Base-by-base conservation (phyloP, 2,113 vertebrate genomes). In the Urocitellus parryii region DNA sequence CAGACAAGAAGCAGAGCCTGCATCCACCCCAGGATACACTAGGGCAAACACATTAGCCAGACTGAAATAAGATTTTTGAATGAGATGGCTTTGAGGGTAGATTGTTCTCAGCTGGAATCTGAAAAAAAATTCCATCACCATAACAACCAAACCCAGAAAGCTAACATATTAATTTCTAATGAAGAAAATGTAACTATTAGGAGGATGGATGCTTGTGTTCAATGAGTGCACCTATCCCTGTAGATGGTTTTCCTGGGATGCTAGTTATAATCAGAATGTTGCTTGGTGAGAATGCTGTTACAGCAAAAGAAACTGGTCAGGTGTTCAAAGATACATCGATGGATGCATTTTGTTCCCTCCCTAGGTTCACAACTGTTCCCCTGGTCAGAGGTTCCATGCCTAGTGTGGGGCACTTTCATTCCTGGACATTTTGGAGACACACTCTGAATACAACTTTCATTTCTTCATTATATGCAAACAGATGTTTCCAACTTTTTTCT, bases 131-230 rank as follows among this genome's bases (percentile, higher is more conserved):
- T 51, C 16, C 22, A 88, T 92, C 85, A 74, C 37, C 34, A 83
- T 85, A 81, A 83, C 83, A 90, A 68, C 34, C 3, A 13, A 93
- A 96, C 70, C 51, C 72, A 48, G 63, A 95, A 87, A 87, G 37
- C 4, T 32, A 91, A 80, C 56, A 24, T n/a, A 76, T 16, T 96
- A 53, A 92, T 92, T 95, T 96, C 88, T 96, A 96, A 93, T 77
- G 61, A 96, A 96, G 65, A 94, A 94, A 91, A 93, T 91, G 7
- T 89, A 79, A 48, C 61, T 61, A 34, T 84, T 72, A n/a, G 73
- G 72, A 73, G 61, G 42, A 63, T 34, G 27, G 73, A 79, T 90
- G 51, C 22, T 79, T 0, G 0, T n/a, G 37, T 34, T 78, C 7
- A 11, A 11, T 25, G 37, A 67, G 24, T 14, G 0, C 1, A 29